Evolutionary conservation across 1,140 invertebrate species (phyloP).

Genomic region (Diorhabda sublineata): DNA sequence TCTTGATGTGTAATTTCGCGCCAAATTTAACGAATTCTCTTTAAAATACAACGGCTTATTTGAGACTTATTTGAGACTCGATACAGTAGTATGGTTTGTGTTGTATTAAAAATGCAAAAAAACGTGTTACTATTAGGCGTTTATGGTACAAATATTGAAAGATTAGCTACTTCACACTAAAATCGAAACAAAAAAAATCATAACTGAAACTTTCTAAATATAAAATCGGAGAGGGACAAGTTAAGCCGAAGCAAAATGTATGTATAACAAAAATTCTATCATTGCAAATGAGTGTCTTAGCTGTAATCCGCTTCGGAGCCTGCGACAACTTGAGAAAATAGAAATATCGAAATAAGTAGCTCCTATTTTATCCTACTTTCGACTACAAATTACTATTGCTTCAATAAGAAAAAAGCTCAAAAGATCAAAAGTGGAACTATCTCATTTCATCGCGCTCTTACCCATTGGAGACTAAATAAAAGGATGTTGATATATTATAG

Average conservation of each 20-base stretch:
- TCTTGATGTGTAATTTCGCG: slow-evolving; percentile 8
- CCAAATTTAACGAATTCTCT: slow-evolving; percentile 1
- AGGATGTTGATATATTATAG: too few relatives aligned
- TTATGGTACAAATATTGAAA: slow-evolving; percentile 48
- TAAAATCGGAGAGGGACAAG: slow-evolving; percentile 27
- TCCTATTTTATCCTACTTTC: not conserved
- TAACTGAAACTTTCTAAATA: slow-evolving; percentile 24
- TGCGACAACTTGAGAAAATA: slow-evolving; percentile 8
- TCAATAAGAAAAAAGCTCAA: not conserved
- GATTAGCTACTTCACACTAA: slow-evolving; percentile 59
- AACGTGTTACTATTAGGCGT: slow-evolving; percentile 44
- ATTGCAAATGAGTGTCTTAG: slow-evolving; percentile 55
- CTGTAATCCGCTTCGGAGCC: slow-evolving; percentile 51
- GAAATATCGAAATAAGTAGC: slow-evolving; percentile 20
- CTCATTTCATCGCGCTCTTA: not conserved
- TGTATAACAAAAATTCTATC: slow-evolving; percentile 15
- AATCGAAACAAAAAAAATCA: slow-evolving; percentile 34
- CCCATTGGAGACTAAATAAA: too few relatives aligned
- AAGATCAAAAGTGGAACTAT: not conserved
- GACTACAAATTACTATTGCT: not conserved
- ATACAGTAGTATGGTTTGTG: slow-evolving; percentile 31
- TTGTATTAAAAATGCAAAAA: slow-evolving; percentile 38
- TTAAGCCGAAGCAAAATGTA: slow-evolving; percentile 36
- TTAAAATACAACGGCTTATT: not conserved
- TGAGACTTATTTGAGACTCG: slow-evolving; percentile 1